Base-by-base conservation (phyloP, 1,140 invertebrate genomes). In the Drosophila rufa region DNA sequence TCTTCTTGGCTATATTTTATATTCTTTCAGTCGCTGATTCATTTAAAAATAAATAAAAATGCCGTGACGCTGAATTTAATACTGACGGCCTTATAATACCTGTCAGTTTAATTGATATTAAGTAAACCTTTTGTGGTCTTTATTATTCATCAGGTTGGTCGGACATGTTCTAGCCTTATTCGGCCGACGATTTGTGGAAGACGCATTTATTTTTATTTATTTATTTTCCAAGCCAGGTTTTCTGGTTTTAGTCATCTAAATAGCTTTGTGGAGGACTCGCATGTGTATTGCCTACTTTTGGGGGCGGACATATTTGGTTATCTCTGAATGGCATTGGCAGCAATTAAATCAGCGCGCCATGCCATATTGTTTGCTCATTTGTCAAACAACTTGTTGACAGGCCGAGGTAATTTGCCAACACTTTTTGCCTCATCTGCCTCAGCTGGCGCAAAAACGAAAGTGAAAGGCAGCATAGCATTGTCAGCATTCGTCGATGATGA, bases 311-410 rank as follows among this genome's bases (percentile, higher is more conserved):
- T 33, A 48, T 17, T 76, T 58, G 30, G 38, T 14, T 1, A n/a
- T 36, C n/a, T 33, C 11, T 17, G 36, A 9, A 57, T 50, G 50
- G 27, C 55, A 51, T 45, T 56, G 46, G 15, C 50, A 50, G 48
- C 74, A 30, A 60, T 67, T 67, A 77, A 77, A 60, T n/a, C n/a
- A 55, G 66, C 55, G 43, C 57, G 27, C 17, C 38, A 53, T 22
- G 36, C 47, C 45, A 30, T 67, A 76, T 76, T 76, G 61, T 59
- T 67, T 76, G 53, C 61, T 66, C 73, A 76, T 76, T 78, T 78
- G 64, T 74, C 70, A 74, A 73, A 51, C 69, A 74, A 51, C 68
- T 43, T 74, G 68, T 74, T 60, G 68, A 77, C 75, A 53, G 74
- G 48, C 53, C 36, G 51, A 51, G 61, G 75, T 46, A 60, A 77